phyloP scores from a whole-genome alignment of 2,888 invertebrate genomes.

The Tridacna gigas region DNA sequence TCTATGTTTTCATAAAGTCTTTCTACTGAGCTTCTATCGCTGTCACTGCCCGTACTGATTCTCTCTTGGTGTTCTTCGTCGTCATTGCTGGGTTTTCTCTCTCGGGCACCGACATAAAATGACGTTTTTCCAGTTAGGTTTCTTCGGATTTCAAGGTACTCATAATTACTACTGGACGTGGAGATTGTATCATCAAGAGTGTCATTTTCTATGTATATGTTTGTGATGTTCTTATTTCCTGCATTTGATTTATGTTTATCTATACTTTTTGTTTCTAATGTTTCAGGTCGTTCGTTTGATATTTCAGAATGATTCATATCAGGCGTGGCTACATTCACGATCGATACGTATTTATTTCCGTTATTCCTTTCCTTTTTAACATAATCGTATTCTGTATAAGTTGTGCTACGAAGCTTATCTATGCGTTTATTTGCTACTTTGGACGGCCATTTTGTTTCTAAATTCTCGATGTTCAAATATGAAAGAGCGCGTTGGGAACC shows the following conservation, averaged over 20 bases:
- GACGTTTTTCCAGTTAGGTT: slow-evolving; percentile 40
- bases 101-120: not conserved
- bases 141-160: slow-evolving; percentile 17
- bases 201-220: slow-evolving; percentile 10
- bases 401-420: not conserved
- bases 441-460: slow-evolving; percentile 16
- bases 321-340: slow-evolving; percentile 40
- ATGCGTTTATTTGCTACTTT: not conserved
- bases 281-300: not conserved
- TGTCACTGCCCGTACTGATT: slow-evolving; percentile 5
- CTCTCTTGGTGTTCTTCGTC: not conserved
- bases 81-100: not conserved
- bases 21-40: slow-evolving; percentile 37
- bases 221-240: slow-evolving; percentile 15
- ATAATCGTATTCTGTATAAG: slow-evolving; percentile 20
- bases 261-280: not conserved
- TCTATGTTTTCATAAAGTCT: slow-evolving; percentile 48
- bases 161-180: slow-evolving; percentile 6
- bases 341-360: slow-evolving; percentile 42
- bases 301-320: not conserved
- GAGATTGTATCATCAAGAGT: not conserved
- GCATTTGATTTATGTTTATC: not conserved
- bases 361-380: not conserved
- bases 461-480: not conserved
- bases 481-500: not conserved